These are phyloP conservation scores for Scalopus aquaticus DNA, from an alignment of 2,113 vertebrate genomes.

Conservation along the genomic window DNA sequence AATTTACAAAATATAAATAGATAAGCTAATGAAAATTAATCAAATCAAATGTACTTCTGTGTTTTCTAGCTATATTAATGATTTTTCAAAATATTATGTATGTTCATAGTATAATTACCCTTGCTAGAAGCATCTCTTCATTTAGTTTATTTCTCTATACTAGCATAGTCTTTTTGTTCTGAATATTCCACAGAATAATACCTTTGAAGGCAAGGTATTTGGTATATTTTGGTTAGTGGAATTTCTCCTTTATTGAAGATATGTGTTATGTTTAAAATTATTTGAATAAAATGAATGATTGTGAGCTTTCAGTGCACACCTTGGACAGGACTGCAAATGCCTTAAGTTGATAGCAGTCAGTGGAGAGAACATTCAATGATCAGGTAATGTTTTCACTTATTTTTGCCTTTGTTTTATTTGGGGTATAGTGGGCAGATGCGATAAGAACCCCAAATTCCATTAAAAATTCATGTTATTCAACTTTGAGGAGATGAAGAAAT, in stretches of 20 bases:
- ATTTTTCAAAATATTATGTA: background rate
- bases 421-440: background rate
- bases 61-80: background rate
- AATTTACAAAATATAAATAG: background rate
- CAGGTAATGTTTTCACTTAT: slow-evolving; percentile 41
- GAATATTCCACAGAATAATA: background rate
- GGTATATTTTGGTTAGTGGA: background rate
- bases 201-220: background rate
- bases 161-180: background rate
- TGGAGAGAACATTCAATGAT: background rate
- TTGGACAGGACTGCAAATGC: background rate
- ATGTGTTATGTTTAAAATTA: background rate
- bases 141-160: background rate
- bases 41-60: background rate
- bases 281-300: background rate
- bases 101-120: background rate
- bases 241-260: background rate
- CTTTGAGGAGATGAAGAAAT: background rate
- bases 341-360: slow-evolving; percentile 48
- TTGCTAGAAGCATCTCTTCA: background rate
- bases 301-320: background rate
- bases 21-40: background rate
- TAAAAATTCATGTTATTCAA: background rate
- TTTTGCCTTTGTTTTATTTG: slow-evolving; percentile 44
- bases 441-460: background rate